Evolutionary conservation across 2,113 vertebrate genomes (phyloP).

Genomic region (Phylloscopus whistleri): DNA sequence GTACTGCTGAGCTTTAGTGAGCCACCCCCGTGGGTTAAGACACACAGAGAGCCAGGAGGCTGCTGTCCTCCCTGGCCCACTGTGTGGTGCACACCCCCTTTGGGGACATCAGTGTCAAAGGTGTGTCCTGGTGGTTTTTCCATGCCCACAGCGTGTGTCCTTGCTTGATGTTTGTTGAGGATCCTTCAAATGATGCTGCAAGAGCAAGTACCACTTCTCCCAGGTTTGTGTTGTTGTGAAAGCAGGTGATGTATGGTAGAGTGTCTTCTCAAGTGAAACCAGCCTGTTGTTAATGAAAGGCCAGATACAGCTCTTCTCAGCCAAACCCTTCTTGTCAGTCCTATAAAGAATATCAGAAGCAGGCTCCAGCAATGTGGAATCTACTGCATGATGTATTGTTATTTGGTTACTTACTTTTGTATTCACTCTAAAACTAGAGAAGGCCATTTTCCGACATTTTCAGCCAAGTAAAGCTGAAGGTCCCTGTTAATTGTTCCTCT

Average conservation of each 20-base stretch:
- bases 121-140: not conserved
- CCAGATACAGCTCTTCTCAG: not conserved
- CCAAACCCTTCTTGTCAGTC: not conserved
- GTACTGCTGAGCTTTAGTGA: not conserved
- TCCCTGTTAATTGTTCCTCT: not conserved
- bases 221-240: not conserved
- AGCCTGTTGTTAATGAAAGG: not conserved
- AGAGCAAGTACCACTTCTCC: not conserved
- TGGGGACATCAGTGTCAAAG: fast-evolving
- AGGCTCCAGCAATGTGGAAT: not conserved
- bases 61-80: not conserved
- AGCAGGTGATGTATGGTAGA: not conserved
- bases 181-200: not conserved
- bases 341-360: not conserved
- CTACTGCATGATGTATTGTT: not conserved
- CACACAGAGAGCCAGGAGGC: not conserved
- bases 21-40: fast-evolving
- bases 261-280: not conserved
- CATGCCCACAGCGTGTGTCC: fast-evolving
- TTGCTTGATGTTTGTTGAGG: not conserved
- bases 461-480: not conserved
- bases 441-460: not conserved
- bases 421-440: not conserved
- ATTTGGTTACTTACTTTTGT: not conserved
- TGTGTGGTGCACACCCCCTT: too few species aligned